These are phyloP conservation scores for Arremon brunneinucha DNA, from an alignment of 2,797 vertebrate species.

Conservation along the genomic window DNA sequence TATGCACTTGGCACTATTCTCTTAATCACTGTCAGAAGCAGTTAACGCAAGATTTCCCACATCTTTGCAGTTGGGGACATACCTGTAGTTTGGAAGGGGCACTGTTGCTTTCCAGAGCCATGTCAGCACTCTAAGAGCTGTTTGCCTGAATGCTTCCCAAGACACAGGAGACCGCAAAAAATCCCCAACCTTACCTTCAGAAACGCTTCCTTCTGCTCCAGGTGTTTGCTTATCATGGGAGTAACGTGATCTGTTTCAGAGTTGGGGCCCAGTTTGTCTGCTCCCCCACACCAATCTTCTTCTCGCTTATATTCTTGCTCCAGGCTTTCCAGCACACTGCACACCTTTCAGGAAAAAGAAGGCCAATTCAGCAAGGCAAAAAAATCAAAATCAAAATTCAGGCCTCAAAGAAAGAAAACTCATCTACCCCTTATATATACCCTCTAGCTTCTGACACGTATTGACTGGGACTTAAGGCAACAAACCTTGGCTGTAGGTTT, in stretches of 20 bases:
- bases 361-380: neutral
- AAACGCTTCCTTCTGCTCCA: conserved; percentile 98
- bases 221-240: conserved; percentile 98
- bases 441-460: neutral
- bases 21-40: neutral
- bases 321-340: conserved; percentile 95
- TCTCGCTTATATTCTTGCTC: conserved; percentile 98
- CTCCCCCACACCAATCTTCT: conserved; percentile 98
- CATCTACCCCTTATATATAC: neutral
- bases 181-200: conserved; percentile 82
- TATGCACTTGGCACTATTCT: neutral
- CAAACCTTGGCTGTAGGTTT: neutral
- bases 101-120: neutral
- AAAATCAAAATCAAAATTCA: neutral
- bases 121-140: neutral
- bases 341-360: conserved; percentile 71
- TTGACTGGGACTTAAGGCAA: neutral
- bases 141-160: neutral
- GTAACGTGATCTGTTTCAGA: conserved; percentile 96
- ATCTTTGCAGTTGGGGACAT: neutral
- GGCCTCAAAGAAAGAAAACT: neutral
- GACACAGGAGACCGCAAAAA: neutral
- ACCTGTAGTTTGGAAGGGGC: neutral
- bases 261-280: conserved; percentile 95
- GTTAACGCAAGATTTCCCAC: neutral